Conservation (phyloP, 2,888 invertebrate genomes). For the Drosophila sordidapex region DNA sequence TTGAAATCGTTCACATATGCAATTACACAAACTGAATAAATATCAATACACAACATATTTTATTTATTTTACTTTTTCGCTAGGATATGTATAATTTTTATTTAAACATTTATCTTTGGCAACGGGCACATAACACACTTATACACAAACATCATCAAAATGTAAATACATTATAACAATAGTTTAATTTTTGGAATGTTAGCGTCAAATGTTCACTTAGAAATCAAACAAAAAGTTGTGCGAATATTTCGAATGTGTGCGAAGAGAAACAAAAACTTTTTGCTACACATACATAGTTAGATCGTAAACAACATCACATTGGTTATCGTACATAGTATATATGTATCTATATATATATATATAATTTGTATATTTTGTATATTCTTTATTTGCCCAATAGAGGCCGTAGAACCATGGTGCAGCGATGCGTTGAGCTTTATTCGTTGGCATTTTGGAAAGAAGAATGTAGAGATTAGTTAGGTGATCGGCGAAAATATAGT, state of each 20-base stretch:
- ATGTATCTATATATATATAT: slow-evolving; percentile 19
- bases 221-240: slow-evolving; percentile 46
- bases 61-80: slow-evolving; percentile 8
- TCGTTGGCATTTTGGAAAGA: slow-evolving; percentile 38
- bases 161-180: slow-evolving; percentile 34
- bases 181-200: slow-evolving; percentile 47
- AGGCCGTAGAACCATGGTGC: slow-evolving; percentile 67
- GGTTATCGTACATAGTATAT: slow-evolving; percentile 57
- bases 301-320: slow-evolving; percentile 70
- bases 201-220: slow-evolving; percentile 26
- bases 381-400: slow-evolving; percentile 72
- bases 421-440: slow-evolving; percentile 59
- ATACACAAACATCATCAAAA: slow-evolving; percentile 32
- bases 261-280: slow-evolving; percentile 24
- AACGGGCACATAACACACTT: slow-evolving; percentile 47
- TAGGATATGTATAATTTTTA: slow-evolving; percentile 44
- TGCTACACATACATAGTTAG: slow-evolving; percentile 33
- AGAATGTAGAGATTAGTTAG: slow-evolving; percentile 47
- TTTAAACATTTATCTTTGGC: slow-evolving; percentile 60
- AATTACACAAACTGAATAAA: slow-evolving; percentile 54
- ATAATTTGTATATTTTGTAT: slow-evolving; percentile 7
- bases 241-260: slow-evolving; percentile 59
- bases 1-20: slow-evolving; percentile 58
- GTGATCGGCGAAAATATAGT: slow-evolving; percentile 8
- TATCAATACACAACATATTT: slow-evolving; percentile 7